phyloP scores from a whole-genome alignment of 1,140 invertebrate species.

The Anagrus nilaparvatae region DNA sequence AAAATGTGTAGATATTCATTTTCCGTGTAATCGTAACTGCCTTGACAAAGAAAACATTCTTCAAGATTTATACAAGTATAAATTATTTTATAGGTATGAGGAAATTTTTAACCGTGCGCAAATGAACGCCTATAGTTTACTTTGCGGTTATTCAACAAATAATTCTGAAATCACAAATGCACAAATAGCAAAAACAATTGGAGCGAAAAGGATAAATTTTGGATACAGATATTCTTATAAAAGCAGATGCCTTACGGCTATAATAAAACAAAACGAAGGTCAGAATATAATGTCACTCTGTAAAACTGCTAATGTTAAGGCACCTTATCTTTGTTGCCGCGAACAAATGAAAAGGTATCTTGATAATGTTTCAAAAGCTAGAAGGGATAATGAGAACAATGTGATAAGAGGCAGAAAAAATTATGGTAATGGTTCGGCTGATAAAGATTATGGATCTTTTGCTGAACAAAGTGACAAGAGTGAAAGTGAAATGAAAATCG shows the following conservation, averaged over 20 bases:
- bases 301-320: background rate
- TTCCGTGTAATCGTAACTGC: background rate
- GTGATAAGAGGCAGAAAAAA: background rate
- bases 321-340: background rate
- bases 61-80: background rate
- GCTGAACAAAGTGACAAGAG: background rate
- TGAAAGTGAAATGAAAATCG: no score
- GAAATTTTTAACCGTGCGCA: background rate
- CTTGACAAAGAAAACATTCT: background rate
- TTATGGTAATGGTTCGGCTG: background rate
- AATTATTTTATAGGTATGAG: background rate
- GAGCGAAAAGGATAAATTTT: conserved; percentile 10
- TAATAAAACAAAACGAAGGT: conserved; percentile 2
- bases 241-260: conserved; percentile 1
- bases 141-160: background rate
- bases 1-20: background rate
- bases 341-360: no score
- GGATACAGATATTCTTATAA: conserved; percentile 9
- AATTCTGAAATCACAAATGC: background rate
- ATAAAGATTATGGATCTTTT: conserved; percentile 4
- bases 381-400: background rate
- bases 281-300: background rate
- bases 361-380: no score
- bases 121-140: background rate
- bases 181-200: conserved; percentile 1